Base-by-base conservation (phyloP, 1,140 invertebrate species). In the Tachypleus tridentatus region DNA sequence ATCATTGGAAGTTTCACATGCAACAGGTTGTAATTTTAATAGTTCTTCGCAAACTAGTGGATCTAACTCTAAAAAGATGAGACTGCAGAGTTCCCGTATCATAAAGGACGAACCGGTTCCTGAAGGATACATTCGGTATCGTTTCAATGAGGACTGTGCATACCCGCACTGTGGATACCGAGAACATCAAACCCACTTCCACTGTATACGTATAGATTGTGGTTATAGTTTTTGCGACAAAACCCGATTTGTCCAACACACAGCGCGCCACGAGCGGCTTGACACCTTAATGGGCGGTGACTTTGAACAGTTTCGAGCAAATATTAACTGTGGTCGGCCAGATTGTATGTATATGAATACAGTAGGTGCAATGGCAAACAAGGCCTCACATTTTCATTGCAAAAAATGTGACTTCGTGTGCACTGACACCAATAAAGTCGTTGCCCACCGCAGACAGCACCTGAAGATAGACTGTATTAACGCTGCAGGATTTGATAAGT, bases 221-320 rank as follows among this genome's bases (percentile, higher is more conserved):
- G 91, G 92, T 5, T 97, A 97, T 73, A 93, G 91, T 50, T 97
- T 97, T 81, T 97, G 93, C 76, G 94, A 97, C 79, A 95, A 96
- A 73, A 96, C 93, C 0, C 83, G 93, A 64, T 94, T 96, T 73
- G 89, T 94, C 0, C 80, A 82, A 72, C 95, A 98, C 76, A 95
- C 91, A 0, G 90, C 93, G 0, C 81, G 95, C 47, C 95, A 98
- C 75, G 91, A 96, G 74, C 83, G 93, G 64, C 80, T 97, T 64
- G 93, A 97, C 74, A 93, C 90, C 0, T 77, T 97, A 4, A 97
- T 97, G 89, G 94, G 93, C 3, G 90, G 90, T 1, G 93, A 97
- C 73, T 97, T 98, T 77, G 89, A 91, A 69, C 93, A 97, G 70
- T 98, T 88, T 74, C 78, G 93, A 49, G 90, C 91, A 0, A 94